These are phyloP conservation scores for Sus scrofa DNA, from an alignment of 2,113 vertebrate species.

Conservation along the genomic window T2T-Sscrofa CM000813.6:29849001-29849500, in stretches of 20 bases:
- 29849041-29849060: neutral
- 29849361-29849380: neutral
- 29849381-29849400: neutral
- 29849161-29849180: neutral
- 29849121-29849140: neutral
- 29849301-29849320: fast-evolving
- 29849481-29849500: neutral
- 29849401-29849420: fast-evolving
- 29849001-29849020: neutral
- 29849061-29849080: neutral
- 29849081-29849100: neutral
- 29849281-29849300: fast-evolving
- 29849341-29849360: fast-evolving
- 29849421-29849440: neutral
- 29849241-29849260: neutral
- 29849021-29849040: neutral
- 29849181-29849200: neutral
- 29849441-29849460: fast-evolving
- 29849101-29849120: neutral
- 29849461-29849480: neutral
- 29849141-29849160: fast-evolving
- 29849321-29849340: neutral
- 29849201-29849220: fast-evolving
- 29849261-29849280: neutral
- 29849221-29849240: neutral